Evolutionary conservation across 2,797 vertebrate genomes (phyloP), one percentile per base, ranked within the genome.

Genomic region (Melanotaenia trifasciata): DNA sequence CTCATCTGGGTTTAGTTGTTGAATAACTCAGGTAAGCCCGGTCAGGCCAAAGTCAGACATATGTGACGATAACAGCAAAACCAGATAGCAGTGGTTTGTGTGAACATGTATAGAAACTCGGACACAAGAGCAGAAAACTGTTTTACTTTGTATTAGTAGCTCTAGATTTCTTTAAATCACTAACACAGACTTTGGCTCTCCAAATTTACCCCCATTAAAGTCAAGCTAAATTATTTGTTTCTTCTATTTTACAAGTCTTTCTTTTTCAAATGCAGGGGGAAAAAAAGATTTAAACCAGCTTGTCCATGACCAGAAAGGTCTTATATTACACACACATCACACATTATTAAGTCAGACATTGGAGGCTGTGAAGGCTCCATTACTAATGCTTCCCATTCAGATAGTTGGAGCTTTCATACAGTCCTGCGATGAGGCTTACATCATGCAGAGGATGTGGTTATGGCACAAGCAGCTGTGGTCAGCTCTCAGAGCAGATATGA

Each of bases 361-460:
- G 26, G 69, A 45, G 64, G 54, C 67, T 16, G 38, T 68, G 72
- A 74, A 43, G 1, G 22, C 7, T 53, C n/a, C 16, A 28, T 84
- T 71, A 75, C 43, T 82, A 64, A 78, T 50, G 0, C 66, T 70
- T 64, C 65, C 73, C 74, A 10, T 10, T 26, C 51, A 53, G 51
- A 53, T 26, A 53, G 22, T 10, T 22, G 51, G 51, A 53, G 22
- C 51, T 24, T 59, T 54, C 61, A 32, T 38, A 20, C 54, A 1
- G 70, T 59, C 40, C 13, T 64, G 24, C 51, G 70, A 74, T 43
- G 78, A 67, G 13, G 60, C 33, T 79, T 54, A 33, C 71, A 18
- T 85, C 79, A 84, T 61, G 24, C 47, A 16, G 60, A 79, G 82
- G 79, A 87, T 76, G 87, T 84, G 87, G 86, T 71, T 78, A 64